A percentile compares a stretch with the other conserved stretches of the same genome.
Evolutionary conservation across 2,888 invertebrate species (phyloP).

Genomic region (Rhogogaster chlorosoma): DNA sequence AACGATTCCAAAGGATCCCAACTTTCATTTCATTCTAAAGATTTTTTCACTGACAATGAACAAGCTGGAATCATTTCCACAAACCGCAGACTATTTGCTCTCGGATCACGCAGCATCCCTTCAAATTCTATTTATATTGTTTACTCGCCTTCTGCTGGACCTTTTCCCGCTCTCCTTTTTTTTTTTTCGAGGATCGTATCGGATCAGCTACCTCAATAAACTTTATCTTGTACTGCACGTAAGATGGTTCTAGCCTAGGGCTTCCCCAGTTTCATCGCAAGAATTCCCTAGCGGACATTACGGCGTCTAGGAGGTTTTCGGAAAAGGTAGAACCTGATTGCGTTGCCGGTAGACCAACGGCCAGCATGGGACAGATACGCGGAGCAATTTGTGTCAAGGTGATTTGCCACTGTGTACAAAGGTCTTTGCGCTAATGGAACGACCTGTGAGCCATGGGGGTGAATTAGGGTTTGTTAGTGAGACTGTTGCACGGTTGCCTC

Average conservation of each 20-base stretch:
- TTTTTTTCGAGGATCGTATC: not conserved
- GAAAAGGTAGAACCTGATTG: conserved; percentile 2
- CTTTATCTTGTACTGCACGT: not conserved
- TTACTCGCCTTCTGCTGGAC: not conserved
- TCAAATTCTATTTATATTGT: not conserved
- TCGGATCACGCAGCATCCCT: conserved; percentile 18
- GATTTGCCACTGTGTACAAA: conserved; percentile 34
- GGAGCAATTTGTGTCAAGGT: conserved; percentile 37
- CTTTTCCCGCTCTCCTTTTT: not conserved
- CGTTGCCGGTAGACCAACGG: not conserved
- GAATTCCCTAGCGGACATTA: not conserved
- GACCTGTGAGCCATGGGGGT: conserved; percentile 10
- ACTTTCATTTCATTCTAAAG: not conserved
- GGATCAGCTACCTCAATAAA: not conserved
- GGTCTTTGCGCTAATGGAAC: conserved; percentile 18
- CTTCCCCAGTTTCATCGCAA: not conserved
- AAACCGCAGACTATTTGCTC: not conserved
- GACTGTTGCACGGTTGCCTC: not conserved
- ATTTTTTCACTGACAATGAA: not conserved
- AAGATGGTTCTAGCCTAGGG: not conserved
- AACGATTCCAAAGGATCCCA: not conserved
- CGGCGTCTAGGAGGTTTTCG: not conserved
- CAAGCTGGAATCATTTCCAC: not conserved
- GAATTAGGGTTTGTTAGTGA: conserved; percentile 14
- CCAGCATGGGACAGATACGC: not conserved